Evolutionary conservation across 2,797 vertebrate species (phyloP).

Genomic region (Rhynchonycteris naso): DNA sequence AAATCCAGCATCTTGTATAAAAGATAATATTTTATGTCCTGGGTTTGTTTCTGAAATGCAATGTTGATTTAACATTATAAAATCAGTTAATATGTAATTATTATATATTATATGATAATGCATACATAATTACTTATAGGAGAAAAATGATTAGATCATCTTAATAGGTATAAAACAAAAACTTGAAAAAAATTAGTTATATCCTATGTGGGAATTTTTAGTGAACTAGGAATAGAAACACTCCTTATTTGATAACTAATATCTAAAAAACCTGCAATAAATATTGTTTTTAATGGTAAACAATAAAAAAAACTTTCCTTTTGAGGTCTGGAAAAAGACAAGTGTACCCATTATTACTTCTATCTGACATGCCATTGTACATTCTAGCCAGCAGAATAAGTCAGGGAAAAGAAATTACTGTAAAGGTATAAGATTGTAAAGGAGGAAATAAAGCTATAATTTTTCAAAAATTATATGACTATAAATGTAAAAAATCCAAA

Average conservation of each 20-base stretch:
- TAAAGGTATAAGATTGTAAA: neutral
- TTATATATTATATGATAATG: neutral
- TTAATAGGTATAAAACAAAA: slow-evolving; percentile 18
- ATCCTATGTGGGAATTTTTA: neutral
- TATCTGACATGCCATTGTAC: neutral
- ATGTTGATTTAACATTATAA: slow-evolving; percentile 39
- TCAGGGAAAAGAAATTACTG: neutral
- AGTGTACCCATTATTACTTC: neutral
- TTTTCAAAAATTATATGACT: neutral
- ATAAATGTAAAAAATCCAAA: neutral
- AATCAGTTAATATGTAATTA: neutral
- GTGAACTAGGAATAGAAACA: neutral
- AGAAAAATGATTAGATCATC: neutral
- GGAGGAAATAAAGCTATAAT: neutral
- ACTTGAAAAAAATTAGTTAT: slow-evolving; percentile 25
- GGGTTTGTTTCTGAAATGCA: slow-evolving; percentile 28
- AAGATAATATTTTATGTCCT: neutral
- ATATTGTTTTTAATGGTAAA: slow-evolving; percentile 15
- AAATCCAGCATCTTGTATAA: neutral
- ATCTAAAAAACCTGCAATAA: neutral
- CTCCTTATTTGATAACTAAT: neutral
- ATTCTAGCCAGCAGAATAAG: neutral
- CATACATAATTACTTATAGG: neutral
- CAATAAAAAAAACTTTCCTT: neutral
- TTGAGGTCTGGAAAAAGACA: neutral